These are phyloP conservation scores for Agrotis ipsilon DNA, from an alignment of 2,888 invertebrate genomes.

Conservation along the genomic window DNA sequence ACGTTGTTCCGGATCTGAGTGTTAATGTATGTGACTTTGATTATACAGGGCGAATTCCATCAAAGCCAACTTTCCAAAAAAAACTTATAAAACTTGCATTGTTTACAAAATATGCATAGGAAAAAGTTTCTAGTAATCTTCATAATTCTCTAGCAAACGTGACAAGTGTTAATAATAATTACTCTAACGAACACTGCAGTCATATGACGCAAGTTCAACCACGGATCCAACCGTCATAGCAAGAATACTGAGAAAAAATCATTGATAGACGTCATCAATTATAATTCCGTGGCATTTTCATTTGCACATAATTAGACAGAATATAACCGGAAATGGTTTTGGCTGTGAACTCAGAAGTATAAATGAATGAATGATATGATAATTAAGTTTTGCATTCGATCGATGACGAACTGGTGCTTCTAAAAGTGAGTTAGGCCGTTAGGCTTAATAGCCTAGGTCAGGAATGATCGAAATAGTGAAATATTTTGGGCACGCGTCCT, in stretches of 20 bases:
- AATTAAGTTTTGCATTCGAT: constrained; percentile 3
- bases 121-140: not conserved
- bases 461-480: no score
- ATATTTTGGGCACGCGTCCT: no score
- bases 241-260: constrained; percentile 29
- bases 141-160: constrained; percentile 9
- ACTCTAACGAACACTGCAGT: constrained; percentile 19
- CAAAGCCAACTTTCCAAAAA: no score
- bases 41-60: no score
- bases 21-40: no score
- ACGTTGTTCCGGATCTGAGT: no score
- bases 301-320: constrained; percentile 13
- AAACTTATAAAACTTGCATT: not conserved
- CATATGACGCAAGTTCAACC: constrained; percentile 21
- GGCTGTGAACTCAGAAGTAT: constrained; percentile 12
- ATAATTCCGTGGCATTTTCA: constrained; percentile 15
- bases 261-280: constrained; percentile 16
- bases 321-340: constrained; percentile 15
- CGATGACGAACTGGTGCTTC: not conserved
- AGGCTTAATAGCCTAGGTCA: not conserved
- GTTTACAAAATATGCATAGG: not conserved
- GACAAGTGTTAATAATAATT: constrained; percentile 36
- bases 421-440: not conserved
- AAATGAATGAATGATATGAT: constrained; percentile 21
- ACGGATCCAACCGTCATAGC: constrained; percentile 8